A percentile compares a stretch with the other conserved stretches of the same genome.
phyloP scores from a whole-genome alignment of 2,113 vertebrate genomes.

The Microtus oregoni region DNA sequence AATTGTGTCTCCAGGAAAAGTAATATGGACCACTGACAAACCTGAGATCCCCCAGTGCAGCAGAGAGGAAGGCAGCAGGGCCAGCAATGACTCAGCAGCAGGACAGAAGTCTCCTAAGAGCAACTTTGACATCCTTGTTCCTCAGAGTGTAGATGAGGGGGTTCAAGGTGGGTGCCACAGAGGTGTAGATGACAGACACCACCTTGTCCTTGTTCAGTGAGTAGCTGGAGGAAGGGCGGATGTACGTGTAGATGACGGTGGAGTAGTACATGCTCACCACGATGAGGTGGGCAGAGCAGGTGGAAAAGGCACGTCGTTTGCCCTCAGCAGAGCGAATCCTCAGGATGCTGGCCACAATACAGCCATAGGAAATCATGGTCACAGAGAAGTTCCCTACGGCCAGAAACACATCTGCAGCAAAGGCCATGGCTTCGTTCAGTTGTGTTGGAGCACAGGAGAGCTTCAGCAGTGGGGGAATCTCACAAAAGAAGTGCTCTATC shows the following conservation, averaged over 20 bases:
- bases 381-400: neutral
- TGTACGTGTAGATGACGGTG: slow-evolving; percentile 62
- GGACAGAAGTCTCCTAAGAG: neutral
- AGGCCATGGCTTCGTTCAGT: neutral
- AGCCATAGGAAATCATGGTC: neutral
- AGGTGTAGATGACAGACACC: slow-evolving; percentile 68
- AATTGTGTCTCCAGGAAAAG: neutral
- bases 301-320: neutral
- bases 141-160: slow-evolving; percentile 45
- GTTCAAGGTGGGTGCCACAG: slow-evolving; percentile 66
- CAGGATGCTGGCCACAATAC: slow-evolving; percentile 4
- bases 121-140: slow-evolving; percentile 53
- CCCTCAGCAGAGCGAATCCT: neutral
- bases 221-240: slow-evolving; percentile 62
- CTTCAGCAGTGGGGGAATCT: slow-evolving; percentile 27
- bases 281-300: slow-evolving; percentile 12
- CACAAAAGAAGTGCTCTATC: slow-evolving; percentile 53
- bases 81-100: neutral
- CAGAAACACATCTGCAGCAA: neutral
- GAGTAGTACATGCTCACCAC: slow-evolving; percentile 54
- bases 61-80: neutral
- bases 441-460: slow-evolving; percentile 26
- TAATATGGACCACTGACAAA: neutral
- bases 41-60: neutral
- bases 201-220: slow-evolving; percentile 60